phyloP scores from a whole-genome alignment of 1,140 invertebrate genomes.

The Holcopasites calliopsidis region DNA sequence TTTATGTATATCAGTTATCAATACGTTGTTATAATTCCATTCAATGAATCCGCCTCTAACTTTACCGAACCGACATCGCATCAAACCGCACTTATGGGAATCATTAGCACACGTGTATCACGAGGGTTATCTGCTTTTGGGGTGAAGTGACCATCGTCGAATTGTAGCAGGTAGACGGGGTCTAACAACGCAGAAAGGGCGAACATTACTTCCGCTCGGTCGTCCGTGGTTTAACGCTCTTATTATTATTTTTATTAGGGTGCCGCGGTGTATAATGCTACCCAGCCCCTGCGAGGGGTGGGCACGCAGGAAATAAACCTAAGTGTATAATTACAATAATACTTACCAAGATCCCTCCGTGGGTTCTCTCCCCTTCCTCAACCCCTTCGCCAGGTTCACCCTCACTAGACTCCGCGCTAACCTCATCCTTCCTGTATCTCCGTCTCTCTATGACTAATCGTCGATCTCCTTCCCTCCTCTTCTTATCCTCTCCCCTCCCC shows the following conservation, averaged over 20 bases:
- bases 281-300: slow-evolving; percentile 65
- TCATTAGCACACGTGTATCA: slow-evolving; percentile 29
- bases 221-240: slow-evolving; percentile 75
- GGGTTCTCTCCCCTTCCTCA: slow-evolving; percentile 50
- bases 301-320: slow-evolving; percentile 78
- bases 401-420: slow-evolving; percentile 56
- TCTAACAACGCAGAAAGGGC: slow-evolving; percentile 42
- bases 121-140: slow-evolving; percentile 18
- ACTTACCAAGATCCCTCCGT: slow-evolving; percentile 67
- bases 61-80: background rate
- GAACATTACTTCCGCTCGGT: slow-evolving; percentile 70
- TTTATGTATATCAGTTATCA: too few species aligned
- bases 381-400: slow-evolving; percentile 46
- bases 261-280: slow-evolving; percentile 70
- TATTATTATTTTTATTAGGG: slow-evolving; percentile 79
- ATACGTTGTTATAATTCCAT: background rate
- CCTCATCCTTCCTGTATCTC: slow-evolving; percentile 34
- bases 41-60: background rate
- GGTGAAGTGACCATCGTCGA: slow-evolving; percentile 14
- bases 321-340: slow-evolving; percentile 80
- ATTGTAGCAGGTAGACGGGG: slow-evolving; percentile 19
- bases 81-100: slow-evolving; percentile 1
- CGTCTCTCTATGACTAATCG: slow-evolving; percentile 23
- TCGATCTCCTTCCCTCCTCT: background rate
- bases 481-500: background rate